Evolutionary conservation across 2,888 invertebrate species (phyloP), one percentile per base, ranked within the genome.

Genomic region (Luffia ferchaultella): DNA sequence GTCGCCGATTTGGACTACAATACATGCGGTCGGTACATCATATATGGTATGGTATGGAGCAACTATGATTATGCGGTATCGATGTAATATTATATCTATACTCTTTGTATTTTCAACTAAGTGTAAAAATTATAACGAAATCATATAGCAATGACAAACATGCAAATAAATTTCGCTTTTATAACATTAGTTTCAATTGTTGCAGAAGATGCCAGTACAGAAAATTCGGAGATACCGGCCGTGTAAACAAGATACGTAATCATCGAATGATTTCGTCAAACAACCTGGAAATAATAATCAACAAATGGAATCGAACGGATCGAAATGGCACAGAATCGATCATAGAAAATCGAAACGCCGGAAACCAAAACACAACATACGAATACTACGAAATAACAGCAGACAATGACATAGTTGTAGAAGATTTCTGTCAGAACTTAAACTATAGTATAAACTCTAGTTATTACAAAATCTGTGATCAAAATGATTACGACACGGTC

Each of bases 251-350:
- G 5, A 12, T 7, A 30, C 30, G 2, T 49, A 49, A 43, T 43
- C 45, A 45, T 17, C 50, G 50, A 46, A 50, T 50, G 50, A 30
- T 42, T 46, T 46, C 50, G 18, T n/a, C 18, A 16, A 45, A n/a
- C 16, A 45, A 48, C 1, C 15, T 66, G 50, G 68, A 69, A 53
- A 45, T 59, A 20, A 56, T 61, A 49, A 56, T n/a, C 47, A 63
- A 68, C 41, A 67, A 59, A 83, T 83, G 82, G 82, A 80, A 78
- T 63, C 60, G 53, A 18, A 66, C 73, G 20, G 56, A 58, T 47
- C 63, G 63, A 15, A 56, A 58, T 48, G 64, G 65, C 58, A 61
- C 70, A 56, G 70, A 73, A 62, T 53, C 69, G 45, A 54, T 64
- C 54, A 67, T 67, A 65, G 76, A 70, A 73, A 73, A 61, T 63